phyloP scores from a whole-genome alignment of 2,113 vertebrate species.

The Rhadina sibilatrix region DNA sequence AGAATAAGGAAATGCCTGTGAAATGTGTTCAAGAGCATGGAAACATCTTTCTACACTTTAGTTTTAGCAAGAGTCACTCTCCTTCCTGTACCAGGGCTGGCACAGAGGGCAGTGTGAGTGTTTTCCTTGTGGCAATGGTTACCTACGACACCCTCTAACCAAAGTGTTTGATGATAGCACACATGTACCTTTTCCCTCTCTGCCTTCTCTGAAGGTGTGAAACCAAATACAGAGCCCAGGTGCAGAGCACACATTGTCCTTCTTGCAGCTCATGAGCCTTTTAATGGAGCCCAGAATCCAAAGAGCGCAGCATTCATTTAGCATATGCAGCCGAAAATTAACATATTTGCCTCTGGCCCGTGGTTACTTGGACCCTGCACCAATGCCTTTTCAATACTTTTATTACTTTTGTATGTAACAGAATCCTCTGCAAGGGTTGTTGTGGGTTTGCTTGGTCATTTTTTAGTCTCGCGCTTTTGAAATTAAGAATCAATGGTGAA shows the following conservation, averaged over 20 bases:
- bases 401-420: neutral
- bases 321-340: neutral
- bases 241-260: neutral
- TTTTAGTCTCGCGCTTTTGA: neutral
- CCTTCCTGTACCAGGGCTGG: neutral
- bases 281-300: neutral
- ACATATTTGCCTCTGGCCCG: neutral
- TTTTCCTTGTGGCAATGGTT: neutral
- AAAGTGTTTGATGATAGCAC: neutral
- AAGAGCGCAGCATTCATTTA: fast-evolving
- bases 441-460: neutral
- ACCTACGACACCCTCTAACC: neutral
- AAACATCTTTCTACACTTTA: neutral
- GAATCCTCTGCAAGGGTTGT: neutral
- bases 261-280: neutral
- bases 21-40: neutral
- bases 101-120: neutral
- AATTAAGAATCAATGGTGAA: neutral
- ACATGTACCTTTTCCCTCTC: neutral
- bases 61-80: neutral
- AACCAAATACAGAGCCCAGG: neutral
- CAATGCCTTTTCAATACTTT: neutral
- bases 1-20: neutral
- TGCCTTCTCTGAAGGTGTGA: neutral
- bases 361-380: neutral